These are phyloP conservation scores for Kryptolebias marmoratus DNA, from an alignment of 2,113 vertebrate genomes.

Conservation along the genomic window DNA sequence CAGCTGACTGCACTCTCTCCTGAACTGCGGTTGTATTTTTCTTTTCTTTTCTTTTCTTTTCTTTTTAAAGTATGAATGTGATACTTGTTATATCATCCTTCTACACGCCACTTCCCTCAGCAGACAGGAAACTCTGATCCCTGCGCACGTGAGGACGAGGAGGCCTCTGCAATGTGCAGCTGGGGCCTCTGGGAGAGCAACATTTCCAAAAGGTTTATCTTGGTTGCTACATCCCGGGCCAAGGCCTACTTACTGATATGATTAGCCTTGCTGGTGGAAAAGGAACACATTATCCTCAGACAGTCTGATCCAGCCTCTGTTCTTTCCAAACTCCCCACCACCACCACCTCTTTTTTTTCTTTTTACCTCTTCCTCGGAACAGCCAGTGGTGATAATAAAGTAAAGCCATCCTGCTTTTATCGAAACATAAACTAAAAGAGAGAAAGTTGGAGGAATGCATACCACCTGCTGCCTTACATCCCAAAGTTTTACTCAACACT, in stretches of 20 bases:
- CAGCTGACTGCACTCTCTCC: neutral
- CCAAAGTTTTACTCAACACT: too few relatives aligned
- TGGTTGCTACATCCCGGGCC: conserved; percentile 72
- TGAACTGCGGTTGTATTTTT: conserved; percentile 8
- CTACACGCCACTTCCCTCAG: conserved; percentile 20
- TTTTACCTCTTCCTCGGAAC: conserved; percentile 52
- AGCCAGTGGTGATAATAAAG: conserved; percentile 29
- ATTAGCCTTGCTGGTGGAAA: conserved; percentile 75
- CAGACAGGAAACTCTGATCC: conserved; percentile 53
- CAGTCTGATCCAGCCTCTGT: conserved; percentile 56
- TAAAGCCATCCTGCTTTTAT: conserved; percentile 14
- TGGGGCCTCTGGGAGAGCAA: conserved; percentile 42
- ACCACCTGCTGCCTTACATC: too few relatives aligned
- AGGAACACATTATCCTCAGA: conserved; percentile 73
- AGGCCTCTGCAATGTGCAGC: conserved; percentile 33
- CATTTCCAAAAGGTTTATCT: conserved; percentile 74
- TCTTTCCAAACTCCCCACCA: conserved; percentile 52
- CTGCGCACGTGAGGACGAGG: conserved; percentile 43
- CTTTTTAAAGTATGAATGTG: conserved; percentile 2
- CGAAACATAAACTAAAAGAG: conserved; percentile 12
- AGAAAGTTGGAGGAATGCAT: too few relatives aligned
- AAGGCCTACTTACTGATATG: conserved; percentile 80
- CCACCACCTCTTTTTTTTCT: neutral
- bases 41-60: neutral
- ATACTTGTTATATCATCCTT: conserved; percentile 36